phyloP scores from a whole-genome alignment of 2,888 invertebrate genomes.

The Sylvicola fuscatus region DNA sequence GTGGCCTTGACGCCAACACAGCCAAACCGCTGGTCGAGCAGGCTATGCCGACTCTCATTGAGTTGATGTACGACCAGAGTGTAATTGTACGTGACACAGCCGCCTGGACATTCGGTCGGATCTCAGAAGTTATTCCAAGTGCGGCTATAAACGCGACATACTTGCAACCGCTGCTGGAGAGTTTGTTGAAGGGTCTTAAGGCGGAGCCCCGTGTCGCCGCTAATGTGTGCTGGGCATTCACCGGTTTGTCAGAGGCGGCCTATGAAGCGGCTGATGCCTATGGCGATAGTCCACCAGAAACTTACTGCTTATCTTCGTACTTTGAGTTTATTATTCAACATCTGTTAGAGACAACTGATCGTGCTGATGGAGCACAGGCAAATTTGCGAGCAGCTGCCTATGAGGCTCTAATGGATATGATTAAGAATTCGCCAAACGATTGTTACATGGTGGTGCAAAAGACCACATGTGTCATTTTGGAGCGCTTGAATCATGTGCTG shows the following conservation, averaged over 20 bases:
- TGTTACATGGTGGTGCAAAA: slow-evolving; percentile 93
- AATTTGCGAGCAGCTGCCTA: slow-evolving; percentile 94
- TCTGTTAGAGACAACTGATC: slow-evolving; percentile 83
- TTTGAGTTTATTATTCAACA: slow-evolving; percentile 87
- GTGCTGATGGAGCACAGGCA: slow-evolving; percentile 79
- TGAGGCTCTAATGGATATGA: slow-evolving; percentile 98
- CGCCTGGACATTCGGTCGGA: slow-evolving; percentile 95
- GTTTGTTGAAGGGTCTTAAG: slow-evolving; percentile 66
- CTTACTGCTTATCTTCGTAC: slow-evolving; percentile 82
- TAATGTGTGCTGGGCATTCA: slow-evolving; percentile 99
- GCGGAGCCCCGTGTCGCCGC: slow-evolving; percentile 93
- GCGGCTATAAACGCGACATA: slow-evolving; percentile 77
- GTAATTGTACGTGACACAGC: slow-evolving; percentile 93
- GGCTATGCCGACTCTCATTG: slow-evolving; percentile 89
- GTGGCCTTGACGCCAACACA: slow-evolving; percentile 72
- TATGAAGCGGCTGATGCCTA: slow-evolving; percentile 68
- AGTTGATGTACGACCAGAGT: slow-evolving; percentile 82
- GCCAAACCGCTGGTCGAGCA: slow-evolving; percentile 88
- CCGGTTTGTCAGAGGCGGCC: slow-evolving; percentile 89
- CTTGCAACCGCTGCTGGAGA: slow-evolving; percentile 59
- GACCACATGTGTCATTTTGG: slow-evolving; percentile 90
- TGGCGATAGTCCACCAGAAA: slow-evolving; percentile 52
- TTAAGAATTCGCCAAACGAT: slow-evolving; percentile 93
- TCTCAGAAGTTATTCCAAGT: slow-evolving; percentile 86
- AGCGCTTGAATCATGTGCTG: slow-evolving; percentile 80